These are phyloP conservation scores for Tachysurus vachellii DNA, from an alignment of 2,113 vertebrate genomes.

Conservation along the genomic window DNA sequence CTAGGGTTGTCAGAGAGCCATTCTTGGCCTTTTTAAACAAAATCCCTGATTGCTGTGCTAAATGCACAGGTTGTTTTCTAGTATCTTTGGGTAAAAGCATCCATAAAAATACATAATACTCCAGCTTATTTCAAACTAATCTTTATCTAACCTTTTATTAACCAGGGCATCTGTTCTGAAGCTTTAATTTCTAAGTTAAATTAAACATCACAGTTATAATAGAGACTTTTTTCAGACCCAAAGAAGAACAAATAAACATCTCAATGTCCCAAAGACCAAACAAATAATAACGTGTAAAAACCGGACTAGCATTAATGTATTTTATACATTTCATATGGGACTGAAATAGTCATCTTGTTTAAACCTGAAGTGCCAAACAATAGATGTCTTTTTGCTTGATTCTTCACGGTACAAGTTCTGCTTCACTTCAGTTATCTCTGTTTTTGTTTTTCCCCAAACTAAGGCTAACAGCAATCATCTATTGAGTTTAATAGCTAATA, in stretches of 20 bases:
- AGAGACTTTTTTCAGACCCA: not conserved
- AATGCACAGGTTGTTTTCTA: not conserved
- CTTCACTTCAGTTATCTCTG: not conserved
- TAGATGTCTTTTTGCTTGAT: not conserved
- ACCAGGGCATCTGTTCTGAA: not conserved
- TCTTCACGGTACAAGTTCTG: not conserved
- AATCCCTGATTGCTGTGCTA: not conserved
- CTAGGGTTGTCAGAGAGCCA: not conserved
- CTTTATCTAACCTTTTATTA: conserved; percentile 8
- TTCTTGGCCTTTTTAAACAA: not conserved
- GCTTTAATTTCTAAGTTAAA: not conserved
- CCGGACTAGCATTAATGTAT: not conserved
- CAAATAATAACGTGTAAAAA: not conserved
- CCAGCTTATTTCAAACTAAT: not conserved
- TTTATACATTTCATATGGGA: not conserved
- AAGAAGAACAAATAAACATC: not conserved
- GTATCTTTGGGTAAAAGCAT: conserved; percentile 11
- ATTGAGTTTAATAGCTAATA: not conserved
- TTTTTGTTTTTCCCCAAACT: not conserved
- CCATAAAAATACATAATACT: not conserved
- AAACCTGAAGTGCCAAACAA: conserved; percentile 3
- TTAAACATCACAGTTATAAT: not conserved
- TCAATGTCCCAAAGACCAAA: not conserved
- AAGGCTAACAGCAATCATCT: not conserved
- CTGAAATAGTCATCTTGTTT: not conserved